phyloP scores from a whole-genome alignment of 1,140 invertebrate genomes.

The Potamilus streckersoni region DNA sequence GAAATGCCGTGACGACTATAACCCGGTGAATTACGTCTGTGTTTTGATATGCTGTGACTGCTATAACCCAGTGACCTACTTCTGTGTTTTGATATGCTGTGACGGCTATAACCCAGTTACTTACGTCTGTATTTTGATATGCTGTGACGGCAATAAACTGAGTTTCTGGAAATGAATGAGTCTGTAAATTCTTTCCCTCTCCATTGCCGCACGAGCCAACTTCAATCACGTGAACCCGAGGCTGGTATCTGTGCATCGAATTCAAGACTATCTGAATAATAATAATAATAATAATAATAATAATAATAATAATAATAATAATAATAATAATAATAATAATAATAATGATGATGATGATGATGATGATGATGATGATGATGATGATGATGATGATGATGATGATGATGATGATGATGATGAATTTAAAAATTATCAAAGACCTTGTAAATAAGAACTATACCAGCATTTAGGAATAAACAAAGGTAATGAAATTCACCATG shows the following conservation, averaged over 20 bases:
- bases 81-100: too few species aligned
- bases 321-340: not conserved
- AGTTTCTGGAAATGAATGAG: slow-evolving; percentile 57
- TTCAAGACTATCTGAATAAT: slow-evolving; percentile 54
- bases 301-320: not conserved
- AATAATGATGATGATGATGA: not conserved
- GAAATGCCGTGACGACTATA: too few species aligned
- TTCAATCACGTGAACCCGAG: slow-evolving; percentile 55
- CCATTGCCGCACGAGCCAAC: slow-evolving; percentile 32
- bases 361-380: not conserved
- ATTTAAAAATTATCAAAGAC: too few species aligned
- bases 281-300: too few species aligned
- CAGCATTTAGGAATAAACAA: too few species aligned
- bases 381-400: too few species aligned
- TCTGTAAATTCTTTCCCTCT: slow-evolving; percentile 48
- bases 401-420: too few species aligned
- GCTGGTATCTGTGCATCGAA: slow-evolving; percentile 67
- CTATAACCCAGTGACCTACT: too few species aligned
- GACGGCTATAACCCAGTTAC: slow-evolving; percentile 1
- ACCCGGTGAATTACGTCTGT: too few species aligned
- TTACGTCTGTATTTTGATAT: slow-evolving; percentile 62
- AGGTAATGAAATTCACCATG: too few species aligned
- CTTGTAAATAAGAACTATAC: too few species aligned
- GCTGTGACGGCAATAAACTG: slow-evolving; percentile 64
- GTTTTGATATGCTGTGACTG: too few species aligned